Evolutionary conservation across 2,113 vertebrate species (phyloP), one percentile per base, ranked within the genome.

Genomic region (Phoxinus phoxinus): DNA sequence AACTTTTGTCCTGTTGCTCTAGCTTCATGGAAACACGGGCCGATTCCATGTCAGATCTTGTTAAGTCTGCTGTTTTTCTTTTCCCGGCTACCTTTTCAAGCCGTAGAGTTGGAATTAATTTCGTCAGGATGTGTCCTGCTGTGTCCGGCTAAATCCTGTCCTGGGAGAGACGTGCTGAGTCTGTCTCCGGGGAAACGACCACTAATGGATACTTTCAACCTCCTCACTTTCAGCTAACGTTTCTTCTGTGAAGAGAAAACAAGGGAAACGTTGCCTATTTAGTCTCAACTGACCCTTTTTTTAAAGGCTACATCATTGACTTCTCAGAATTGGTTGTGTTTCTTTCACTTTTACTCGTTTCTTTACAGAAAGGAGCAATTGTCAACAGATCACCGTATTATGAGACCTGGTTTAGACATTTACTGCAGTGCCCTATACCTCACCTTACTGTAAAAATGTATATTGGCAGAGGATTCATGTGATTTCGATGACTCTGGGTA

Each of bases 81-180:
- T 89, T 90, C 88, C 80, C 84, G 65, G 61, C 84, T 76, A 89
- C 87, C 90, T 90, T 91, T 88, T 86, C 86, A 88, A 93, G 89
- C 90, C 85, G 51, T 81, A 91, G 90, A 91, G 89, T 90, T 89
- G 86, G 88, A 92, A 92, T 94, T 93, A 92, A 93, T 94, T 91
- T 93, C 74, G 90, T 89, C 83, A 85, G 84, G 83, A 75, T 75
- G 37, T 41, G 15, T 86, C 92, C 92, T 81, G 73, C 93, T 94
- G 94, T 53, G 92, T 85, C 87, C 69, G 25, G 90, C 90, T 90
- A 91, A 87, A 91, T 92, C 93, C 90, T 89, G 86, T 89, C 88
- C 91, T 88, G 86, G 63, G 85, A 65, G 84, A 90, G 83, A 90
- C 90, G 79, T 92, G 91, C 88, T 90, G 87, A 75, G 87, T 63